These are phyloP conservation scores for Miniopterus natalensis DNA, from an alignment of 2,113 vertebrate species.

Conservation along the genomic window DNA sequence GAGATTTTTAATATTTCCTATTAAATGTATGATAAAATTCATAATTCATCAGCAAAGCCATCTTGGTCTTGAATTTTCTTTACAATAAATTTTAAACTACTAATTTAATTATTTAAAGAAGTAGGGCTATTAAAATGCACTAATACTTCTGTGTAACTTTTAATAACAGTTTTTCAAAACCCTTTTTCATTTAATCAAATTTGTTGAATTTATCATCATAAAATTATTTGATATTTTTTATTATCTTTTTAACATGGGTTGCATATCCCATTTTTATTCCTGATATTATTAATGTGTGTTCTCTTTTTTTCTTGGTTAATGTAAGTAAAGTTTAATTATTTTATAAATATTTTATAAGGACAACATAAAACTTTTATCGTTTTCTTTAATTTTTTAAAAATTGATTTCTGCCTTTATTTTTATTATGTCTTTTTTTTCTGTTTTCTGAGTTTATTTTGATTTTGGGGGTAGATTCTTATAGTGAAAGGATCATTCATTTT, in stretches of 20 bases:
- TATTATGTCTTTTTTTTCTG: not conserved
- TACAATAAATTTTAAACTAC: not conserved
- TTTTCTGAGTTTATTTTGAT: not conserved
- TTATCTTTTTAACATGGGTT: not conserved
- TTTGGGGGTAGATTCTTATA: not conserved
- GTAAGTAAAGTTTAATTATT: not conserved
- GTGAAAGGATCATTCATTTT: not conserved
- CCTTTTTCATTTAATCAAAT: not conserved
- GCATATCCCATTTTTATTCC: not conserved
- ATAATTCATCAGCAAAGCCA: not conserved
- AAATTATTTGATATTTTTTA: slow-evolving; percentile 12
- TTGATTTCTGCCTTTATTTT: not conserved
- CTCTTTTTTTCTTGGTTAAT: not conserved
- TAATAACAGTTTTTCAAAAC: not conserved
- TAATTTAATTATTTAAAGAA: not conserved
- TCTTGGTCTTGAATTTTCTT: not conserved
- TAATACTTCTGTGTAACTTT: not conserved
- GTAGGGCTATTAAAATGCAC: not conserved
- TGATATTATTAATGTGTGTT: not conserved
- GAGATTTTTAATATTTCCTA: not conserved
- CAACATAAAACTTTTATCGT: not conserved
- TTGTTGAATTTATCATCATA: not conserved
- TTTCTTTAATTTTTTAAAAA: not conserved
- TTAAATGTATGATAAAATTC: not conserved
- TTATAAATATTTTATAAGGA: not conserved